Evolutionary conservation across 2,888 invertebrate species (phyloP).

Genomic region (Drosophila borborema): DNA sequence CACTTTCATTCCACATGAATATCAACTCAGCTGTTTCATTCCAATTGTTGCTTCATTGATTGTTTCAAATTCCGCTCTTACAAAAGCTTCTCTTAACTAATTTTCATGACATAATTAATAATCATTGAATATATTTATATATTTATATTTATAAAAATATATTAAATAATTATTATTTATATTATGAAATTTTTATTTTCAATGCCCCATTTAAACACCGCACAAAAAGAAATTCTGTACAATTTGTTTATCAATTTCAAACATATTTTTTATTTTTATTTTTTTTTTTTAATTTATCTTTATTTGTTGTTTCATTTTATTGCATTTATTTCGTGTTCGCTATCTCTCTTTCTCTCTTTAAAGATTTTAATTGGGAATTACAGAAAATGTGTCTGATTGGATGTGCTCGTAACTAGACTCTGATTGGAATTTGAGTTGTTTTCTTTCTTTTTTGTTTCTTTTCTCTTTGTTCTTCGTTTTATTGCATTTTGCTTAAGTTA

Average conservation of each 20-base stretch:
- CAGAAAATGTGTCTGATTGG: slow-evolving; percentile 4
- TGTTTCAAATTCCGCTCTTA: too few relatives aligned
- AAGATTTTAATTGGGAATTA: slow-evolving; percentile 24
- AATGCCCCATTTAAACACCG: not conserved
- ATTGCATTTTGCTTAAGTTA: slow-evolving; percentile 36
- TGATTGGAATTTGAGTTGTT: slow-evolving; percentile 8
- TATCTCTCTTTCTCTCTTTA: not conserved
- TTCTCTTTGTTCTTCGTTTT: not conserved
- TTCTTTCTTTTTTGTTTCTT: not conserved
- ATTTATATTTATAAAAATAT: too few relatives aligned
- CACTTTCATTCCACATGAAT: too few relatives aligned
- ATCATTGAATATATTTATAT: too few relatives aligned
- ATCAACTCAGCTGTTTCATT: too few relatives aligned
- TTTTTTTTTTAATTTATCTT: slow-evolving; percentile 50
- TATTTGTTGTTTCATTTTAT: slow-evolving; percentile 19
- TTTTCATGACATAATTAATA: too few relatives aligned
- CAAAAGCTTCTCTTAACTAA: too few relatives aligned
- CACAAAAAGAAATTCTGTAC: not conserved
- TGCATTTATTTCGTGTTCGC: slow-evolving; percentile 15
- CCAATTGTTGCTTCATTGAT: too few relatives aligned
- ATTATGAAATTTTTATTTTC: too few relatives aligned
- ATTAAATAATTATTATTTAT: too few relatives aligned
- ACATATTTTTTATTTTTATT: slow-evolving; percentile 70
- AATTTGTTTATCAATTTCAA: slow-evolving; percentile 49
- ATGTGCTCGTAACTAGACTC: not conserved